Conservation (phyloP, 2,797 vertebrate species). For the Coregonus ussuriensis region DNA sequence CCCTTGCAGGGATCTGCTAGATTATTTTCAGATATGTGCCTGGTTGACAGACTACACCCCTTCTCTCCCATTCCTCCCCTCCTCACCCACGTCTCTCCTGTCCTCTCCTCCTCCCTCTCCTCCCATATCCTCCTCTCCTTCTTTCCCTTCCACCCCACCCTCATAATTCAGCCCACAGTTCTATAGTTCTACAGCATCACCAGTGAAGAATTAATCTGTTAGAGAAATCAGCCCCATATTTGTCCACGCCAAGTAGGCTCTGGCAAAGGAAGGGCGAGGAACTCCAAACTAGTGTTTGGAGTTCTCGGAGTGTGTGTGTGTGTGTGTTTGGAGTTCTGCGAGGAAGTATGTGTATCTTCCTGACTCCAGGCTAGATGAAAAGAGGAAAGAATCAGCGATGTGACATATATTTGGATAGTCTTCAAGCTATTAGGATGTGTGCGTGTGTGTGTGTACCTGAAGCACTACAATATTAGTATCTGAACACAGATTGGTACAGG, state of each 20-base stretch:
- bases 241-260: conserved; percentile 36
- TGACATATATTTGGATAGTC: conserved; percentile 28
- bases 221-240: conserved; percentile 39
- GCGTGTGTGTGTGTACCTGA: no score
- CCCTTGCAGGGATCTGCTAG: conserved; percentile 45
- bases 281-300: conserved; percentile 35
- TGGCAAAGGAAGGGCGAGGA: conserved; percentile 24
- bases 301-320: conserved; percentile 32
- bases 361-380: conserved; percentile 43
- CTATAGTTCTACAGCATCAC: conserved; percentile 44
- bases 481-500: no score
- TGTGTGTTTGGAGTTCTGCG: not conserved
- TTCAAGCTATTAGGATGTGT: not conserved
- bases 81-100: not conserved
- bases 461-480: no score
- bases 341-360: not conserved
- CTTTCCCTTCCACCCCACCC: not conserved
- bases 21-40: conserved; percentile 52
- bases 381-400: conserved; percentile 40
- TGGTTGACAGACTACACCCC: conserved; percentile 20
- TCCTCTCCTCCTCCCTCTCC: no score
- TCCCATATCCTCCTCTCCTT: no score
- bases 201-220: conserved; percentile 45
- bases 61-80: not conserved
- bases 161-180: conserved; percentile 19